Percentiles rank a stretch among this genome's conserved stretches.
Evolutionary conservation across 92 coral and sea anemone genomes (phyloP).

Genomic region (Muricea muricata): DNA sequence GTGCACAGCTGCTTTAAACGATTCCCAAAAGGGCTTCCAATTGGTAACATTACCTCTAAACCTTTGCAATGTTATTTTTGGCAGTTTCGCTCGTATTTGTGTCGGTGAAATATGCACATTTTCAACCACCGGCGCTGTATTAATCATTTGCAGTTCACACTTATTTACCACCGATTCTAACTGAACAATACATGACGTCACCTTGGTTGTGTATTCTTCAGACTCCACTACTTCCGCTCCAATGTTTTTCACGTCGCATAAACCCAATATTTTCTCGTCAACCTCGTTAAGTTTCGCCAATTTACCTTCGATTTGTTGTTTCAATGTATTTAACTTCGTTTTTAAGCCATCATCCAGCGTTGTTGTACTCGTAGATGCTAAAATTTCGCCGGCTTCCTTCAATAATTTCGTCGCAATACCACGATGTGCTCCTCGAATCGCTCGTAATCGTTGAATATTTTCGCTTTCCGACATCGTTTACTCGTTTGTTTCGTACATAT

Average conservation of each 20-base stretch:
- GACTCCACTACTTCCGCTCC: background rate
- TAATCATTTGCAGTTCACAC: background rate
- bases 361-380: constrained; percentile 1
- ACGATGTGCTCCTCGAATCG: background rate
- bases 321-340: constrained; percentile 14
- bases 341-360: background rate
- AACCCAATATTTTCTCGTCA: background rate
- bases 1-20: constrained; percentile 6
- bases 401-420: background rate
- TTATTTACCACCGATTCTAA: background rate
- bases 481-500: background rate
- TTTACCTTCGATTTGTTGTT: constrained; percentile 1
- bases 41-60: constrained; percentile 4
- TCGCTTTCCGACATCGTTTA: background rate
- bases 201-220: background rate
- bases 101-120: background rate
- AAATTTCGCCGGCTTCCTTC: background rate
- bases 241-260: constrained; percentile 9
- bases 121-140: background rate
- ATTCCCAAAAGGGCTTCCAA: constrained; percentile 12
- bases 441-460: constrained; percentile 9
- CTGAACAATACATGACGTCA: background rate
- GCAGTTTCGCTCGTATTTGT: background rate
- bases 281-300: background rate
- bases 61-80: background rate